Percentiles rank a stretch among this genome's conserved stretches.
Evolutionary conservation across 2,888 invertebrate genomes (phyloP).

Genomic region (Mallateleia sp.): DNA sequence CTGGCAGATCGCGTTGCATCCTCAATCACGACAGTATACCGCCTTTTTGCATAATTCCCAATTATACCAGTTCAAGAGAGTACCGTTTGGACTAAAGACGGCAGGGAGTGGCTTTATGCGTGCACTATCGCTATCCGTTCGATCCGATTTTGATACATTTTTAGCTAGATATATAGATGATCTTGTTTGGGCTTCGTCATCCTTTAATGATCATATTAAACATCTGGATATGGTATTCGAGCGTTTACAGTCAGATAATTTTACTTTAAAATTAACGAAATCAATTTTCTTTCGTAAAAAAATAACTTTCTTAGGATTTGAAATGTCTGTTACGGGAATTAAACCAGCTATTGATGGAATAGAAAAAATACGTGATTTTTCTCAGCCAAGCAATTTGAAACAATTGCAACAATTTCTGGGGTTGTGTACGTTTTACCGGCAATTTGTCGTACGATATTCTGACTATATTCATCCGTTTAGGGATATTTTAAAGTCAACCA

Average conservation of each 20-base stretch:
- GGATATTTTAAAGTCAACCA: not conserved
- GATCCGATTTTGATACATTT: not conserved
- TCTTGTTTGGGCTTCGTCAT: slow-evolving; percentile 6
- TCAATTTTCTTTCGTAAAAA: too few relatives aligned
- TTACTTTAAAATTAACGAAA: not conserved
- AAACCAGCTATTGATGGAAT: not conserved
- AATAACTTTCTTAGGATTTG: slow-evolving; percentile 7
- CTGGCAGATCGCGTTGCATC: not conserved
- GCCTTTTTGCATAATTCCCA: not conserved
- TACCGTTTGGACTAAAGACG: too few relatives aligned
- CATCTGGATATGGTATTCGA: not conserved
- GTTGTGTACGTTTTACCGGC: not conserved
- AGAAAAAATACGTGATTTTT: not conserved
- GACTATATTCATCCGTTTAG: slow-evolving; percentile 7
- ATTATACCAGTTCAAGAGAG: too few relatives aligned
- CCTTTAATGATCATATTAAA: slow-evolving; percentile 10
- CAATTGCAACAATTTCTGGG: too few relatives aligned
- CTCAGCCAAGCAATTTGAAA: not conserved
- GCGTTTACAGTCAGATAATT: not conserved
- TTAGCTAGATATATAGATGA: slow-evolving; percentile 20
- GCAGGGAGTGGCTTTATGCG: too few relatives aligned
- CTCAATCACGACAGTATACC: not conserved
- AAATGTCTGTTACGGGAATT: too few relatives aligned
- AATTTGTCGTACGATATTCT: not conserved
- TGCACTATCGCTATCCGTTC: not conserved